These are phyloP conservation scores for Rhinella marina DNA, from an alignment of 2,797 vertebrate species.

Conservation along the genomic window DNA sequence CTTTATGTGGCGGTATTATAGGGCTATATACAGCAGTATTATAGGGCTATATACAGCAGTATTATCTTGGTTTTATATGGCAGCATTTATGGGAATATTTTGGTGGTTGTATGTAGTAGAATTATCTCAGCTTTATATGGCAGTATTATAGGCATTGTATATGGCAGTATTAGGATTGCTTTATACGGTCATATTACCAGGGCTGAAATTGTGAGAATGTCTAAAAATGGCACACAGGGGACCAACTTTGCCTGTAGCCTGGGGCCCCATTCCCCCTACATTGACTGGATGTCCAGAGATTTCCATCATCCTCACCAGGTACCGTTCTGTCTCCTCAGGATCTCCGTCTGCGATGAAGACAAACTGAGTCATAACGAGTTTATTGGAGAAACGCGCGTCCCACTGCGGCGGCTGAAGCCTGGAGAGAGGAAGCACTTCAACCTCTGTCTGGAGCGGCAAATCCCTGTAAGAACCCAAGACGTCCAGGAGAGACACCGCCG, in stretches of 20 bases:
- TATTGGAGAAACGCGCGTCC: conserved; percentile 88
- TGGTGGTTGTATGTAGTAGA: background rate
- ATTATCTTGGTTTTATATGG: background rate
- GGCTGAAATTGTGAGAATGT: background rate
- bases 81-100: background rate
- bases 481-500: background rate
- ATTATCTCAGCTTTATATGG: background rate
- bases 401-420: conserved; percentile 86
- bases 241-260: too few species aligned
- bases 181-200: background rate
- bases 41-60: background rate
- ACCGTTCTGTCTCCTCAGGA: conserved; percentile 71
- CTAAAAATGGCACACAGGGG: background rate
- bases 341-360: conserved; percentile 91
- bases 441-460: conserved; percentile 87
- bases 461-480: conserved; percentile 76
- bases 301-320: background rate
- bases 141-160: background rate
- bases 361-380: conserved; percentile 93
- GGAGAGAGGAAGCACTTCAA: conserved; percentile 89
- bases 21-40: background rate
- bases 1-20: background rate
- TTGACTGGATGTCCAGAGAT: background rate
- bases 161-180: background rate
- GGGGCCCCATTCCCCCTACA: too few species aligned